Base-by-base conservation (phyloP, 2,888 invertebrate genomes). In the Embidobia sp. region DNA sequence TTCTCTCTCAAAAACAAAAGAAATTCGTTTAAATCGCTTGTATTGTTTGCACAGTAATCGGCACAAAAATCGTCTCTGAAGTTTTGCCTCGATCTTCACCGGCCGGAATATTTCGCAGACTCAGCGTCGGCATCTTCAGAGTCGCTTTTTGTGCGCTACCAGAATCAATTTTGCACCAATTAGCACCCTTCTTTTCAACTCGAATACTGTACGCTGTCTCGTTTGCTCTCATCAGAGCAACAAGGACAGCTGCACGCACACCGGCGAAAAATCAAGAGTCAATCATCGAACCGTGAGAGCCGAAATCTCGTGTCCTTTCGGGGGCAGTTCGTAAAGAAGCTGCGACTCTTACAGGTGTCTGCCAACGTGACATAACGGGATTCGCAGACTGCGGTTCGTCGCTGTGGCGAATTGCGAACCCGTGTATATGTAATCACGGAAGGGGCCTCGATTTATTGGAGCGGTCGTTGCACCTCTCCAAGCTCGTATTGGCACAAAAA, bases 301-400 rank as follows among this genome's bases (percentile, higher is more conserved):
- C 64, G 13, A 64, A 63, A 72, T 69, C 44, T 49, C 46, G 31
- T 22, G 42, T 51, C 46, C 35, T 70, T 66, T 69, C 18, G 69
- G 49, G 51, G 61, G 55, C 51, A 77, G 57, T 37, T 73, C n/a
- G 44, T 61, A 69, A 59, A 70, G 69, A 67, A 59, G 13, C n/a
- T 63, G 57, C 40, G 83, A 82, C 82, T 82, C 81, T 81, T 84
- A 85, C 86, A 87, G 86, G 87, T 86, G 87, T 85, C 85, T 88
- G 85, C 85, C 84, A 86, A 88, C 87, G 87, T 89, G 89, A 89
- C 88, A 88, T 89, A 89, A 89, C 89, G 89, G 89, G 86, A 88
- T 86, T 82, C 79, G 72, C 80, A 81, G 84, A 84, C 82, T 82
- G 82, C 85, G 80, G 81, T 80, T 80, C 82, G 80, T 84, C 81